Evolutionary conservation across 1,140 invertebrate genomes (phyloP).

Genomic region (Phenacoccus solenopsis): DNA sequence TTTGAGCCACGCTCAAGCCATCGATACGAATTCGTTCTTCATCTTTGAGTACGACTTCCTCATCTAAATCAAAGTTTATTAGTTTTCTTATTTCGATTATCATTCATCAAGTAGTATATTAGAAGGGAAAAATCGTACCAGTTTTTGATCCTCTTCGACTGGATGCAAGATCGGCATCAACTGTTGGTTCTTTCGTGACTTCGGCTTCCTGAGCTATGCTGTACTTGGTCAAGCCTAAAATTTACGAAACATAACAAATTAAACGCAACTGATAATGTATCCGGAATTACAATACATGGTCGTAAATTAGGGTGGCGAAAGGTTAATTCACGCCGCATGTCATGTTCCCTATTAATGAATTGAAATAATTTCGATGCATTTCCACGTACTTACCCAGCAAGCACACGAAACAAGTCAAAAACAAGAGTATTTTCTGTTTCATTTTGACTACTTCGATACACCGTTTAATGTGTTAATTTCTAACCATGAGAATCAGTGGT

Average conservation of each 20-base stretch:
- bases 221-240: background rate
- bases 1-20: constrained; percentile 83
- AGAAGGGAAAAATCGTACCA: constrained; percentile 38
- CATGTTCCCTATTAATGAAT: background rate
- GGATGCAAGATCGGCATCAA: constrained; percentile 62
- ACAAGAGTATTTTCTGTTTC: background rate
- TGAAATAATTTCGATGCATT: too few relatives aligned
- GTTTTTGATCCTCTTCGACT: constrained; percentile 71
- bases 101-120: background rate
- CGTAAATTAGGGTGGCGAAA: background rate
- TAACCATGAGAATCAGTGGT: too few relatives aligned
- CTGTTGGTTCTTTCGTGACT: constrained; percentile 27
- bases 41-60: constrained; percentile 67
- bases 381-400: background rate
- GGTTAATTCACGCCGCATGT: too few relatives aligned
- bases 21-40: constrained; percentile 96
- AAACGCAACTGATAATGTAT: background rate
- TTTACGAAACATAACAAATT: background rate
- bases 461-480: too few relatives aligned
- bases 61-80: constrained; percentile 40
- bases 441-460: too few relatives aligned
- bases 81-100: too few relatives aligned
- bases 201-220: background rate
- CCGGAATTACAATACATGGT: background rate
- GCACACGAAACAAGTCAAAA: background rate